phyloP scores from a whole-genome alignment of 1,140 invertebrate genomes.

The Nasonia giraulti region DNA sequence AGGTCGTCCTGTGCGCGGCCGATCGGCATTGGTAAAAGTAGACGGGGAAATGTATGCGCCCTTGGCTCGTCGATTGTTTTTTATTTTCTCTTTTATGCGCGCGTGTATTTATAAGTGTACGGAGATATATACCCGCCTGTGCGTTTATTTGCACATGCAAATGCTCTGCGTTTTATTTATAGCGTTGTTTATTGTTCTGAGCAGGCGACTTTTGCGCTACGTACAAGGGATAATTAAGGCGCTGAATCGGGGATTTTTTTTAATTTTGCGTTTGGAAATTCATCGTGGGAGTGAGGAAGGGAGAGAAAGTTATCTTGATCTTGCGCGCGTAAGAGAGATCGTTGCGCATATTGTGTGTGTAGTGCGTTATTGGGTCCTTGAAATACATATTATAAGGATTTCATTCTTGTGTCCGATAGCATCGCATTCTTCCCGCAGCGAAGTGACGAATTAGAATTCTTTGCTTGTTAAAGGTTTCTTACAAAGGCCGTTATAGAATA shows the following conservation, averaged over 20 bases:
- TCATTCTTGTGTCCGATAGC: background rate
- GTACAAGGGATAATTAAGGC: too few relatives aligned
- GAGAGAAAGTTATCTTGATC: constrained; percentile 20
- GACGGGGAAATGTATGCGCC: constrained; percentile 20
- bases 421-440: background rate
- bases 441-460: constrained; percentile 7
- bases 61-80: constrained; percentile 10
- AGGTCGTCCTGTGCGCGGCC: constrained; percentile 1
- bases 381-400: constrained; percentile 16
- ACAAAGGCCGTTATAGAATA: background rate
- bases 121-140: background rate
- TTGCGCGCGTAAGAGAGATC: background rate
- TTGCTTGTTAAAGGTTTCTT: background rate
- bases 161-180: background rate
- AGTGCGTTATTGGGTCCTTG: constrained; percentile 13
- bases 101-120: background rate
- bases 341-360: background rate
- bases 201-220: background rate
- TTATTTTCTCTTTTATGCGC: background rate
- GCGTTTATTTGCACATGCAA: too few relatives aligned
- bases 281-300: constrained; percentile 21
- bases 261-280: background rate
- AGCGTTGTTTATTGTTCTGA: background rate
- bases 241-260: too few relatives aligned
- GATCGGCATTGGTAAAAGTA: constrained; percentile 18